Base-by-base conservation (phyloP, 2,888 invertebrate species). In the Argyra leucocephala region DNA sequence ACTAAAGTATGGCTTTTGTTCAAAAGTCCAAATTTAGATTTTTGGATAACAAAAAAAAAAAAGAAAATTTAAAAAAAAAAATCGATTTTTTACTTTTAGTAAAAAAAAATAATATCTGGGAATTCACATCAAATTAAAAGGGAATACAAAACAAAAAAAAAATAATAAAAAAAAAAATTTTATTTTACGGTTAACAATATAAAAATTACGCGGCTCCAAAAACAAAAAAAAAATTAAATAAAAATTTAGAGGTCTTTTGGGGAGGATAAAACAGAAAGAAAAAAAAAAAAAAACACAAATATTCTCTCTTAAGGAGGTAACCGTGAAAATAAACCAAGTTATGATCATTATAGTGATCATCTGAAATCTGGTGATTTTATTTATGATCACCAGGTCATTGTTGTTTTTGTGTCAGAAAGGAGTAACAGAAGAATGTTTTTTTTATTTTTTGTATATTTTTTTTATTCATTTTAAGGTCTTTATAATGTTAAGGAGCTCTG, bases 311-410 rank as follows among this genome's bases (percentile, higher is more conserved):
- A 15, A 10, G 37, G 7, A 48, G 18, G 48, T n/a, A 48, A 48
- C 48, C 48, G 48, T 48, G 48, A 48, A 48, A 48, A 48, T 48
- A 48, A 15, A 18, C 5, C 9, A 48, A 48, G 15, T 48, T 48
- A 48, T 48, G 48, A 18, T 48, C 48, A 48, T 15, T 18, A 18
- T 48, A 18, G 18, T 48, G 48, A 48, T 48, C 48, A 48, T 48
- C 48, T 48, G 48, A 15, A 15, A n/a, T 48, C 48, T 48, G 48
- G 48, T 48, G 48, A 48, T 48, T 48, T 48, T 48, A 48, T 48
- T 48, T 18, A 2, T n/a, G 48, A 37, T 37, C 37, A 37, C 37
- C 31, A 10, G 37, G 15, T 15, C 12, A 15, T 12, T 37, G 10
- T 48, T 48, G 18, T 9, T 48, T 48, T 48, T 18, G 12, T 48